A percentile compares a stretch with the other conserved stretches of the same genome.
Conservation (phyloP, 1,140 invertebrate species). For the Drosophila orena region DNA sequence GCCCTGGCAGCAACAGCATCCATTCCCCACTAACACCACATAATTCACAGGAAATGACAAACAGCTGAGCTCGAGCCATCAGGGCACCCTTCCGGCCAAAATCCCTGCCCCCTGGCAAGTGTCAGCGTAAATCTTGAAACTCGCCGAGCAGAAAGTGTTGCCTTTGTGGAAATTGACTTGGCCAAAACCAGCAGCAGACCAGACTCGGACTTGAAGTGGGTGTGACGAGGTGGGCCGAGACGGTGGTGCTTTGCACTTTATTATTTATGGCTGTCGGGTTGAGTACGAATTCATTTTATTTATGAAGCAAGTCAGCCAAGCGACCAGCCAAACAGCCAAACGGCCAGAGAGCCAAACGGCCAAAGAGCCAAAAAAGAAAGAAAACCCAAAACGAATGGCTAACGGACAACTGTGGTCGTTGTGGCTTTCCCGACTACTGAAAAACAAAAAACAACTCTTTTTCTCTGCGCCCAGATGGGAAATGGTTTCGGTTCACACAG, state of each 20-base stretch:
- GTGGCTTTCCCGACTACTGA: slow-evolving; percentile 38
- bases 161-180: slow-evolving; percentile 71
- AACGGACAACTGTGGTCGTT: slow-evolving; percentile 54
- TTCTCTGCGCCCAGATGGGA: neutral
- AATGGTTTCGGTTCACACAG: neutral
- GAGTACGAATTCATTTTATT: slow-evolving; percentile 82
- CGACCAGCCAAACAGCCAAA: slow-evolving; percentile 62
- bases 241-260: slow-evolving; percentile 66
- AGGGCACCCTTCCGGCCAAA: neutral
- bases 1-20: slow-evolving; percentile 18
- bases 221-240: slow-evolving; percentile 15
- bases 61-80: slow-evolving; percentile 61
- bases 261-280: slow-evolving; percentile 78
- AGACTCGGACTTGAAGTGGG: slow-evolving; percentile 43
- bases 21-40: slow-evolving; percentile 58
- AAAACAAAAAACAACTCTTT: slow-evolving; percentile 22
- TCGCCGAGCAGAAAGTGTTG: slow-evolving; percentile 76
- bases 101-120: slow-evolving; percentile 52
- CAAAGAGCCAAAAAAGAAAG: slow-evolving; percentile 48
- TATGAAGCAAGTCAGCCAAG: slow-evolving; percentile 78
- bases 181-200: slow-evolving; percentile 41
- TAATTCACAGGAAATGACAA: slow-evolving; percentile 66
- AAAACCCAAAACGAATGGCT: slow-evolving; percentile 42
- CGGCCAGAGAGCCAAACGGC: too few relatives aligned
- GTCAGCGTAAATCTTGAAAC: slow-evolving; percentile 81